Percentiles rank a stretch among this genome's conserved stretches.
phyloP scores from a whole-genome alignment of 2,888 invertebrate genomes.

The Cepaea hortensis region DNA sequence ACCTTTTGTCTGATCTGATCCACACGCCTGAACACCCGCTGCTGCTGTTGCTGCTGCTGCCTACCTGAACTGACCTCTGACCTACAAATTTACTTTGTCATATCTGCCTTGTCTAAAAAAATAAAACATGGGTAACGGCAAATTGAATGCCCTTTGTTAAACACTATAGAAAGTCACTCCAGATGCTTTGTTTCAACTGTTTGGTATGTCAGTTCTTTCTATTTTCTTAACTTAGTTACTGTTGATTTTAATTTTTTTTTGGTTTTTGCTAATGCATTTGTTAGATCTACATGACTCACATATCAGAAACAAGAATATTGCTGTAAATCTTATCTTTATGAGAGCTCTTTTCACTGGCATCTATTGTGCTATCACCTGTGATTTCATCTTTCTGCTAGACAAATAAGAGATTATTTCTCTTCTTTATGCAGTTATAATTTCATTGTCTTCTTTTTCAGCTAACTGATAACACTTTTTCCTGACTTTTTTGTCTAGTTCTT shows the following conservation, averaged over 20 bases:
- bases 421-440: too few relatives aligned
- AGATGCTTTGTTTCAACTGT: conserved; percentile 99
- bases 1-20: conserved; percentile 49
- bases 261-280: not conserved
- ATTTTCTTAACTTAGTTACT: conserved; percentile 60
- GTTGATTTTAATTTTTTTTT: not conserved
- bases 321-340: too few relatives aligned
- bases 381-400: too few relatives aligned
- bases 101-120: conserved; percentile 47
- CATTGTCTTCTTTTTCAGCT: too few relatives aligned
- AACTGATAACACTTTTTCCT: too few relatives aligned
- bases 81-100: conserved; percentile 48
- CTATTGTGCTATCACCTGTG: too few relatives aligned
- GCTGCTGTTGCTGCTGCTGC: conserved; percentile 48
- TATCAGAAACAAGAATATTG: too few relatives aligned
- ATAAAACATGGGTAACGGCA: conserved; percentile 27
- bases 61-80: conserved; percentile 41
- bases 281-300: not conserved
- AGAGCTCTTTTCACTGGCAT: too few relatives aligned
- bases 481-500: too few relatives aligned
- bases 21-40: conserved; percentile 45
- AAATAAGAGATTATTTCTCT: too few relatives aligned
- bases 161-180: conserved; percentile 97
- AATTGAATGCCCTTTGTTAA: conserved; percentile 11
- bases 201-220: conserved; percentile 90